Percentiles rank a stretch among this genome's conserved stretches.
These are phyloP conservation scores for Elgaria multicarinata DNA, from an alignment of 2,113 vertebrate genomes.

Conservation along the genomic window DNA sequence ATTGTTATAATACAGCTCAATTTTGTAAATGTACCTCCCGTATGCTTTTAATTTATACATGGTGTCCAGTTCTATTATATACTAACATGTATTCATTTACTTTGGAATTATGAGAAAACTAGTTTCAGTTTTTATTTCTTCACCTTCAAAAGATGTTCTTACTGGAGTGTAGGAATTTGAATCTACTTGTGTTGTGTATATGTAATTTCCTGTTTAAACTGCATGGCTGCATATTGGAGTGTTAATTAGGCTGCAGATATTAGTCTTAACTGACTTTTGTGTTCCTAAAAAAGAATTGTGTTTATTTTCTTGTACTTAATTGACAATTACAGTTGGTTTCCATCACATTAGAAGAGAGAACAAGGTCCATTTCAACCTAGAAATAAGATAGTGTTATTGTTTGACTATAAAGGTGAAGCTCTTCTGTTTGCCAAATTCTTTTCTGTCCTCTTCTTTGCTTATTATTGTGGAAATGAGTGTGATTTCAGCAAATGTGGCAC, in stretches of 20 bases:
- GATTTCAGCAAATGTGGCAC: neutral
- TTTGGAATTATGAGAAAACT: accelerated
- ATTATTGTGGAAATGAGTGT: neutral
- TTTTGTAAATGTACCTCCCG: neutral
- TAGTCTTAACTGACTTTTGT: neutral
- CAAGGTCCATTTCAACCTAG: neutral
- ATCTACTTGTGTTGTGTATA: neutral
- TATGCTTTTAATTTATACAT: neutral
- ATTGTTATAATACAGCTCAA: neutral
- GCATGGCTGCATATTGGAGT: neutral
- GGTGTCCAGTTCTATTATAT: neutral
- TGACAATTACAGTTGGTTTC: neutral
- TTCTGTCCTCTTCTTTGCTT: neutral
- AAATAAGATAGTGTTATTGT: neutral
- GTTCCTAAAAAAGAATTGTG: neutral
- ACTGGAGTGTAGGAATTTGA: conserved; percentile 4
- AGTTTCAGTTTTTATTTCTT: neutral
- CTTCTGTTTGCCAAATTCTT: neutral
- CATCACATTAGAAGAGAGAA: neutral
- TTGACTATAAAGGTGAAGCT: neutral
- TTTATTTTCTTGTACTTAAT: neutral
- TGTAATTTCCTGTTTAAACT: neutral
- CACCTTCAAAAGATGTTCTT: neutral
- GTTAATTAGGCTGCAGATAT: neutral
- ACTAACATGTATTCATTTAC: neutral